A percentile compares a stretch with the other conserved stretches of the same genome.
These are phyloP conservation scores for Ophthalmolycus amberensis DNA, from an alignment of 2,113 vertebrate species.

Conservation along the genomic window DNA sequence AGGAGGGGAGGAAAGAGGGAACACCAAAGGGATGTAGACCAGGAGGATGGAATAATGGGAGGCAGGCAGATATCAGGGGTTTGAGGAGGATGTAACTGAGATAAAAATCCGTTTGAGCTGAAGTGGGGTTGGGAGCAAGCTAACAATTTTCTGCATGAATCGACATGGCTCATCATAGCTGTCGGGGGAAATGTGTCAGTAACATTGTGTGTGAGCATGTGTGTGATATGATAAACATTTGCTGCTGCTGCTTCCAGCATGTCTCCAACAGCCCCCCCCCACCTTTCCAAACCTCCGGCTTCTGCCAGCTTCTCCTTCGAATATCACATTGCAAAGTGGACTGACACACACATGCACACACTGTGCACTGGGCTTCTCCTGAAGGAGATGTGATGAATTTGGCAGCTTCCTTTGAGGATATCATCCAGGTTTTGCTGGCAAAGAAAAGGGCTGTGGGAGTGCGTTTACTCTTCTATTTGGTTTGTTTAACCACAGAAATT, in stretches of 20 bases:
- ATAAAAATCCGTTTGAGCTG: slow-evolving; percentile 59
- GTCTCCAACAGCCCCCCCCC: background rate
- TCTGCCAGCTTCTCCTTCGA: slow-evolving; percentile 17
- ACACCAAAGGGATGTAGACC: slow-evolving; percentile 16
- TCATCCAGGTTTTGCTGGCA: slow-evolving; percentile 21
- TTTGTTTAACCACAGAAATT: slow-evolving; percentile 24
- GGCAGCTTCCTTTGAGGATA: slow-evolving; percentile 38
- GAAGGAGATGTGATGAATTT: slow-evolving; percentile 48
- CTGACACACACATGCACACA: background rate
- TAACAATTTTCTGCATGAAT: slow-evolving; percentile 73
- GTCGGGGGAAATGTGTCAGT: slow-evolving; percentile 55
- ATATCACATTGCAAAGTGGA: slow-evolving; percentile 11
- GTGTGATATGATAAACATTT: slow-evolving; percentile 63
- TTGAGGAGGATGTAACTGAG: slow-evolving; percentile 39
- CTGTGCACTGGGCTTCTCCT: slow-evolving; percentile 7
- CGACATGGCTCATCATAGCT: slow-evolving; percentile 52
- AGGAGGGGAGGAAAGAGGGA: background rate
- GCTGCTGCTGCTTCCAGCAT: slow-evolving; percentile 27
- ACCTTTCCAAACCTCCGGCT: slow-evolving; percentile 13
- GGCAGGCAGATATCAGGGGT: slow-evolving; percentile 6
- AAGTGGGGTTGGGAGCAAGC: slow-evolving; percentile 47
- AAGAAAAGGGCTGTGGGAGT: slow-evolving; percentile 11
- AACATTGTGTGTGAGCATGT: slow-evolving; percentile 39
- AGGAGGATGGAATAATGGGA: slow-evolving; percentile 12
- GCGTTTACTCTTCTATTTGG: slow-evolving; percentile 25